phyloP scores from a whole-genome alignment of 2,797 vertebrate species.

The Phyllotis vaccarum region DNA sequence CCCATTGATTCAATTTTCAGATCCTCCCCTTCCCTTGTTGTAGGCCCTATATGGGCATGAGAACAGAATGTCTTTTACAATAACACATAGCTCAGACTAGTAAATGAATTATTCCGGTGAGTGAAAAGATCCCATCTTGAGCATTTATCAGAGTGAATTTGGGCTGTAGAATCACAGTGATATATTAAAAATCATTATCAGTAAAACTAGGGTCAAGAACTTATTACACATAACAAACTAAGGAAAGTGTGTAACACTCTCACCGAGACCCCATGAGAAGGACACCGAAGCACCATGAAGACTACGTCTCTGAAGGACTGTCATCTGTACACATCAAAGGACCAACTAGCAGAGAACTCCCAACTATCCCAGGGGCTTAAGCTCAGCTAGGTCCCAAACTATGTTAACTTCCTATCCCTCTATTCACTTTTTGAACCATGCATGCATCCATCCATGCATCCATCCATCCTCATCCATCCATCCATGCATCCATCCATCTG shows the following conservation, averaged over 20 bases:
- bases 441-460: not conserved
- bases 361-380: not conserved
- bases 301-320: not conserved
- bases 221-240: not conserved
- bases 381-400: not conserved
- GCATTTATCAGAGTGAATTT: not conserved
- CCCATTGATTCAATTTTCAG: not conserved
- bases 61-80: not conserved
- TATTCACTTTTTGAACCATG: not conserved
- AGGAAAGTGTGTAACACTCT: not conserved
- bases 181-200: not conserved
- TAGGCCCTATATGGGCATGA: not conserved
- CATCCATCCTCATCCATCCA: too few relatives aligned
- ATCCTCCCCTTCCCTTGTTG: not conserved
- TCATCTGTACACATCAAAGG: not conserved
- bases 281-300: not conserved
- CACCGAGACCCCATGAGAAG: not conserved
- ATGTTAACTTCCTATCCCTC: not conserved
- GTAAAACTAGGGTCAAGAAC: not conserved
- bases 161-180: not conserved
- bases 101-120: not conserved
- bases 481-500: not conserved
- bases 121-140: not conserved
- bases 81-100: not conserved
- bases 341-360: not conserved